Base-by-base conservation (phyloP, 2,797 vertebrate species). In the Sciaenops ocellatus region DNA sequence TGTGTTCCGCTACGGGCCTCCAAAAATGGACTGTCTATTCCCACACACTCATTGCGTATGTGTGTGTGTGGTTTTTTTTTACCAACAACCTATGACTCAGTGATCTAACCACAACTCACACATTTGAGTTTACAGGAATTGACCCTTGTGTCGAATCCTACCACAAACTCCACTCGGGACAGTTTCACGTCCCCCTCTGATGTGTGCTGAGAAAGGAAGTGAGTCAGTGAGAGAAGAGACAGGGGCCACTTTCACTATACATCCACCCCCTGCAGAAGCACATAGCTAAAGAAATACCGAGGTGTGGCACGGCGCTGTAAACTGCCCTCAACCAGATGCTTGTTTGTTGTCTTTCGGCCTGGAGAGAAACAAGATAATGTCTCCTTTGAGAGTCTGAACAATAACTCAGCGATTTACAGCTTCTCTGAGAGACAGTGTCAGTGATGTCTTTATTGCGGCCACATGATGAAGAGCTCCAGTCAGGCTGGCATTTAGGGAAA, bases 321-420 rank as follows among this genome's bases (percentile, higher is more conserved):
- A 78, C n/a, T 61, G 64, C 26, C 67, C n/a, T 22, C 20, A 24
- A 8, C 67, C 82, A 71, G 74, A 87, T 79, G 81, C n/a, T 70
- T 71, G 50, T 61, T 76, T 82, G 84, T 77, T 75, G 83, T 83
- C 69, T 63, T 57, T 83, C 50, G 62, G 83, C 34, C 84, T 80
- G 84, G 26, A 80, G 62, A 72, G 51, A 65, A 74, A 66, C 74
- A 46, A 73, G 63, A 86, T 82, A 81, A 89, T 51, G 79, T 55
- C 68, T 69, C 73, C 77, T 76, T 44, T 59, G 79, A 74, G 67
- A 70, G 51, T n/a, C 24, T 9, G 59, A 79, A 85, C 83, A 87
- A 84, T 76, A 61, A 76, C 65, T 44, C 46, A 34, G 30, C 80
- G 73, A 64, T 90, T 93, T 84, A 87, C 51, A 51, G 68, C 44